Conservation (phyloP, 2,888 invertebrate genomes). For the Dryocosmus kuriphilus region DNA sequence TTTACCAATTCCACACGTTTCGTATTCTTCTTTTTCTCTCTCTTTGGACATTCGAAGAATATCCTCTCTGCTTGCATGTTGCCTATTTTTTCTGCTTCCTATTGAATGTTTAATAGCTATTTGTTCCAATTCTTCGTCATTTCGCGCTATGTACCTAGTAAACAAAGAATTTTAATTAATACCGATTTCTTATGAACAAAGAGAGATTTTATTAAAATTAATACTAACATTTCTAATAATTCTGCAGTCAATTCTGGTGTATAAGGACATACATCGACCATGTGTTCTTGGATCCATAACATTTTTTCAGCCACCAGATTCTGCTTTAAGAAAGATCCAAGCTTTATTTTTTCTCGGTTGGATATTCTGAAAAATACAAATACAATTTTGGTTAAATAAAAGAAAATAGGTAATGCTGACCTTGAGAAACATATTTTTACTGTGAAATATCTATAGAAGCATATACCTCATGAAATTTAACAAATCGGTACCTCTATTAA, state of each 20-base stretch:
- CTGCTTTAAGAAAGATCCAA: conserved; percentile 85
- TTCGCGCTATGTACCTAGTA: conserved; percentile 81
- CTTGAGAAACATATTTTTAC: no score
- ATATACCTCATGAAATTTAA: no score
- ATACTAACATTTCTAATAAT: conserved; percentile 80
- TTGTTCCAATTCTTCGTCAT: conserved; percentile 89
- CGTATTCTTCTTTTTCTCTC: conserved; percentile 86
- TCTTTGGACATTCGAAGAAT: conserved; percentile 88
- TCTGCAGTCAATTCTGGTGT: conserved; percentile 82
- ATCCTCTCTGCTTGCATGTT: conserved; percentile 90
- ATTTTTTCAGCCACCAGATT: conserved; percentile 88
- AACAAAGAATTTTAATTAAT: conserved; percentile 35
- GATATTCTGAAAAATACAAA: conserved; percentile 75
- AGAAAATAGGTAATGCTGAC: no score
- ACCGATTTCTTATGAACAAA: not conserved
- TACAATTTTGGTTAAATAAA: not conserved
- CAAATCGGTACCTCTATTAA: no score
- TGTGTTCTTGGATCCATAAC: conserved; percentile 86
- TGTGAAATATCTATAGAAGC: no score
- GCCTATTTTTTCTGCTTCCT: conserved; percentile 85
- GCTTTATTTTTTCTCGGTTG: conserved; percentile 82
- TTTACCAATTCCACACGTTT: conserved; percentile 84
- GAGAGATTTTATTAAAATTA: not conserved
- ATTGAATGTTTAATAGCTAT: conserved; percentile 89
- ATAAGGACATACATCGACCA: conserved; percentile 80